These are phyloP conservation scores for Lithophane leautieri DNA, from an alignment of 2,888 invertebrate species.

Conservation along the genomic window DNA sequence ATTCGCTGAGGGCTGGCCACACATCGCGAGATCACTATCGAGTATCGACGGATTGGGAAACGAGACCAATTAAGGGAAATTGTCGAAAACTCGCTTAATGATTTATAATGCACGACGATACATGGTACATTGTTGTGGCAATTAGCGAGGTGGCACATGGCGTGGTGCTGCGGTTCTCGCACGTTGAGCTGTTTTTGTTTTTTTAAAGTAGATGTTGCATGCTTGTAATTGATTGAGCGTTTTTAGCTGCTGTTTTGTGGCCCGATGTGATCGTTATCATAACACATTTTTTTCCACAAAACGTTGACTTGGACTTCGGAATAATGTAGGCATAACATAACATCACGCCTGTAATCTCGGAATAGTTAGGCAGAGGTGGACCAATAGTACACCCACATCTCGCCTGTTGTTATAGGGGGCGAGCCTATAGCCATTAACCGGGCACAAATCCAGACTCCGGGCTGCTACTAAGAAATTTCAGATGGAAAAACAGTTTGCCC, in stretches of 20 bases:
- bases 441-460: too few relatives aligned
- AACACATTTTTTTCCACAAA: slow-evolving; percentile 8
- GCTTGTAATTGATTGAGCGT: slow-evolving; percentile 34
- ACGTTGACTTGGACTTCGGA: background rate
- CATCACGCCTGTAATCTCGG: too few relatives aligned
- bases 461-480: too few relatives aligned
- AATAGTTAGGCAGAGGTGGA: too few relatives aligned
- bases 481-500: too few relatives aligned
- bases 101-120: slow-evolving; percentile 79
- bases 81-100: slow-evolving; percentile 78
- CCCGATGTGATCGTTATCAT: slow-evolving; percentile 30
- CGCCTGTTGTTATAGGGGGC: too few relatives aligned
- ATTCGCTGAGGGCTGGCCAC: slow-evolving; percentile 78
- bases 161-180: slow-evolving; percentile 54
- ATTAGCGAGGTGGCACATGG: slow-evolving; percentile 73
- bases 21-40: slow-evolving; percentile 79
- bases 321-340: background rate
- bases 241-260: slow-evolving; percentile 36
- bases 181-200: slow-evolving; percentile 56
- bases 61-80: slow-evolving; percentile 85
- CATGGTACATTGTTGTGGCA: slow-evolving; percentile 72
- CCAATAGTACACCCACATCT: too few relatives aligned
- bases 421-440: too few relatives aligned
- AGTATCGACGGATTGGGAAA: slow-evolving; percentile 79
- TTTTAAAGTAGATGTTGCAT: slow-evolving; percentile 52